These are phyloP conservation scores for Axea sp. DNA, from an alignment of 2,888 invertebrate species.

Conservation along the genomic window DNA sequence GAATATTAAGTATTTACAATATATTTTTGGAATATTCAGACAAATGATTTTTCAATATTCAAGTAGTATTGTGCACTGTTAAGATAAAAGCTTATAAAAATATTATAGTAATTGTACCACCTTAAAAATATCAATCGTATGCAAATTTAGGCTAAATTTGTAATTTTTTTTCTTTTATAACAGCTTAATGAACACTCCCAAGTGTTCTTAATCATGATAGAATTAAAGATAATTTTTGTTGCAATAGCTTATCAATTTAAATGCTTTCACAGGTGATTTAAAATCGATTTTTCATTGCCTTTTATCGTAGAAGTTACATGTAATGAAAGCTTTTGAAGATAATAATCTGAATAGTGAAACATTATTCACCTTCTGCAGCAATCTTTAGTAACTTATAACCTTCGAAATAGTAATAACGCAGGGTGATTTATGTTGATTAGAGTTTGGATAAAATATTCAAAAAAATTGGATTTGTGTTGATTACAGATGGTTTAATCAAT, in stretches of 20 bases:
- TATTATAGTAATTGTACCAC: too few relatives aligned
- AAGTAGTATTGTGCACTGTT: too few relatives aligned
- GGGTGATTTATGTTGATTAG: constrained; percentile 7
- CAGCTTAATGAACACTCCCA: too few relatives aligned
- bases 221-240: not conserved
- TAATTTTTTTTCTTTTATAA: too few relatives aligned
- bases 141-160: too few relatives aligned
- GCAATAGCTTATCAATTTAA: constrained; percentile 26
- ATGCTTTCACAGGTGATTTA: constrained; percentile 29
- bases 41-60: too few relatives aligned
- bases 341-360: constrained; percentile 24
- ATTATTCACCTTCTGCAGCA: not conserved
- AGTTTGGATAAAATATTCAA: constrained; percentile 22
- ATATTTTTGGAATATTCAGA: too few relatives aligned
- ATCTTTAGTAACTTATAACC: constrained; percentile 24
- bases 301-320: constrained; percentile 8
- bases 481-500: constrained; percentile 15
- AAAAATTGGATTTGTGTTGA: constrained; percentile 13
- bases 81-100: too few relatives aligned
- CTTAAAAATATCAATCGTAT: too few relatives aligned
- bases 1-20: too few relatives aligned
- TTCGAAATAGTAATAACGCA: constrained; percentile 32
- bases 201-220: too few relatives aligned
- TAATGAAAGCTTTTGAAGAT: constrained; percentile 31
- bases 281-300: constrained; percentile 46